A percentile compares a stretch with the other conserved stretches of the same genome.
Conservation (phyloP, 2,888 invertebrate species). For the Athalia cordata region DNA sequence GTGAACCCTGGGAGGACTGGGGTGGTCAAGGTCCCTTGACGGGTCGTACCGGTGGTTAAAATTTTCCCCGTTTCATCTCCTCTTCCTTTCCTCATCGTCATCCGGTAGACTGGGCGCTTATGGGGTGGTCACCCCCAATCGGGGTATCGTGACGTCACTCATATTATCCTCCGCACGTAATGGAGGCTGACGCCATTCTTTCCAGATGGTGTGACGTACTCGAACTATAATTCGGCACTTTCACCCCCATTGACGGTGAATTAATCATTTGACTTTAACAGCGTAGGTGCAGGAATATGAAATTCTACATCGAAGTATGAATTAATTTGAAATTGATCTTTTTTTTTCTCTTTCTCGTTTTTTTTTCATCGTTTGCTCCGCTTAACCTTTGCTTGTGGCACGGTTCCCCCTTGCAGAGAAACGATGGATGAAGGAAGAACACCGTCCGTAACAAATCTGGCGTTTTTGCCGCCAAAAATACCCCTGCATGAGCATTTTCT, state of each 20-base stretch:
- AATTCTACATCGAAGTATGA: not conserved
- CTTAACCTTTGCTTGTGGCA: not conserved
- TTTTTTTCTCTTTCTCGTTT: not conserved
- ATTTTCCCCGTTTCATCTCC: not conserved
- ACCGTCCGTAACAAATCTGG: constrained; percentile 18
- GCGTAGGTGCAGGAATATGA: not conserved
- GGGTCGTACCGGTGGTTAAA: not conserved
- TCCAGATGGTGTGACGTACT: constrained; percentile 32
- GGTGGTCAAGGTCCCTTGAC: constrained; percentile 38
- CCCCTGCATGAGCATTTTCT: constrained; percentile 4
- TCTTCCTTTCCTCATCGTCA: constrained; percentile 2
- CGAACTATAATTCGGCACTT: not conserved
- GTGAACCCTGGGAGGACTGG: constrained; percentile 25
- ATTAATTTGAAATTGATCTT: not conserved
- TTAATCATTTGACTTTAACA: not conserved
- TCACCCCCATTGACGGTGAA: not conserved
- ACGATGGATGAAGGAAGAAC: not conserved
- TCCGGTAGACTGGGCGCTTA: not conserved
- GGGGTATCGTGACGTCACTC: constrained; percentile 37
- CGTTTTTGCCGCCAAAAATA: constrained; percentile 31
- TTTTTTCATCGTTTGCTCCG: not conserved
- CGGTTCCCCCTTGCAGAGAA: too few relatives aligned
- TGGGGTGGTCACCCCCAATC: constrained; percentile 22
- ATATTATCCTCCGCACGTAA: constrained; percentile 47
- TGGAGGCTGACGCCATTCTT: constrained; percentile 60